Conservation (phyloP, 2,797 vertebrate genomes). For the Ciconia nigra region DNA sequence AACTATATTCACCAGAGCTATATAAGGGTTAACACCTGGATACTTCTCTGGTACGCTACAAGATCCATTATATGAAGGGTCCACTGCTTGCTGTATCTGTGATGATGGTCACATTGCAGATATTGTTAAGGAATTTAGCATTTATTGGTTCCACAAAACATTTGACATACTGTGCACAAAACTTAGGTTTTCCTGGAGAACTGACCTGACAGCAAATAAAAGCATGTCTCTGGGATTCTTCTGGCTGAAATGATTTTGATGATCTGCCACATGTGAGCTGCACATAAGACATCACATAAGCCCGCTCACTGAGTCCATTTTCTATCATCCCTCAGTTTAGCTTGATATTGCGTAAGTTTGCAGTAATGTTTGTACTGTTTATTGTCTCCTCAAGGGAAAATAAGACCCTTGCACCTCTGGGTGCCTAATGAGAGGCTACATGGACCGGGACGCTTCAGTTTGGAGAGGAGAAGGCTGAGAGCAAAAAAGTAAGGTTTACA, state of each 20-base stretch:
- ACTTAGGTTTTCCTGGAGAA: not conserved
- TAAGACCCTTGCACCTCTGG: not conserved
- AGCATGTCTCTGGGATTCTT: not conserved
- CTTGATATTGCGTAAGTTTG: not conserved
- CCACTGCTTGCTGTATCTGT: not conserved
- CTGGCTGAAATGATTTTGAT: not conserved
- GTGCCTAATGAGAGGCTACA: not conserved
- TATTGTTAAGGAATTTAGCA: not conserved
- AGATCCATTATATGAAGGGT: not conserved
- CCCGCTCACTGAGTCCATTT: not conserved
- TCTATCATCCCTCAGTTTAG: not conserved
- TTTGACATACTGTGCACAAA: not conserved
- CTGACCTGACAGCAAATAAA: not conserved
- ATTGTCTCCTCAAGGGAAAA: not conserved
- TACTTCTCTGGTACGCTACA: not conserved
- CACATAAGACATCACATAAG: not conserved
- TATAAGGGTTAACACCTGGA: not conserved
- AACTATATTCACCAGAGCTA: not conserved
- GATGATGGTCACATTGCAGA: not conserved
- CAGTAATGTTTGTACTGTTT: not conserved
- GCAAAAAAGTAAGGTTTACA: not conserved
- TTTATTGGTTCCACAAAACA: not conserved
- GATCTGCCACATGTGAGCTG: not conserved
- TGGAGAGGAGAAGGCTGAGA: not conserved
- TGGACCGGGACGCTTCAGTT: not conserved